Base-by-base conservation (phyloP, 2,797 vertebrate species). In the Pogoniulus pusillus region DNA sequence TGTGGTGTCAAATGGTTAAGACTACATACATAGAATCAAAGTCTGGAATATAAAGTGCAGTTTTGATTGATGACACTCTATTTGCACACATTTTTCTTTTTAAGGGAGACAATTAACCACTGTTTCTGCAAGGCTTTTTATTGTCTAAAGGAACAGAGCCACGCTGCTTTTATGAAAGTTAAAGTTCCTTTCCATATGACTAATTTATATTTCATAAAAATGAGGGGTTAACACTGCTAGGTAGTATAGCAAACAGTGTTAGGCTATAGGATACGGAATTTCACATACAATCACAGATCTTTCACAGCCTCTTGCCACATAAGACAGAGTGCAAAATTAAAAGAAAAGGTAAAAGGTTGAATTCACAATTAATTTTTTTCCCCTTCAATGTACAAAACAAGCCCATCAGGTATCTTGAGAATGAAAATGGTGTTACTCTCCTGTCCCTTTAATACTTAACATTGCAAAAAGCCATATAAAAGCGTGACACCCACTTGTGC, bases 401-500 rank as follows among this genome's bases (percentile, higher is more conserved):
- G 34, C 17, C 49, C 16, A 45, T 57, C 29, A 6, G 22, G 45
- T 5, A 45, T 34, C 35, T 75, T 57, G 66, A 83, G 43, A 63
- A 59, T 29, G 18, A 55, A 91, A 90, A 83, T 7, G 10, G 24
- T 53, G 10, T n/a, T 53, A 65, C 43, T 57, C 47, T 51, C 51
- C 34, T 37, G 51, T 85, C 74, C 54, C 22, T 57, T 89, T 75
- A 65, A 80, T 59, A 53, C 57, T 72, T 54, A 73, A 65, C 53
- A 47, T 58, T 83, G 77, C 60, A 66, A 90, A 94, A 81, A 39
- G 34, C n/a, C 57, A 24, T 70, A 80, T 45, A 45, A 92, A 94
- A 92, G 82, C 79, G 45, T 6, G 82, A 82, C 57, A 85, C 68
- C 60, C 84, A 72, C 84, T 95, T 85, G 70, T 87, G 84, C 20